These are phyloP conservation scores for Dryas iulia DNA, from an alignment of 1,140 invertebrate genomes.

Conservation along the genomic window DNA sequence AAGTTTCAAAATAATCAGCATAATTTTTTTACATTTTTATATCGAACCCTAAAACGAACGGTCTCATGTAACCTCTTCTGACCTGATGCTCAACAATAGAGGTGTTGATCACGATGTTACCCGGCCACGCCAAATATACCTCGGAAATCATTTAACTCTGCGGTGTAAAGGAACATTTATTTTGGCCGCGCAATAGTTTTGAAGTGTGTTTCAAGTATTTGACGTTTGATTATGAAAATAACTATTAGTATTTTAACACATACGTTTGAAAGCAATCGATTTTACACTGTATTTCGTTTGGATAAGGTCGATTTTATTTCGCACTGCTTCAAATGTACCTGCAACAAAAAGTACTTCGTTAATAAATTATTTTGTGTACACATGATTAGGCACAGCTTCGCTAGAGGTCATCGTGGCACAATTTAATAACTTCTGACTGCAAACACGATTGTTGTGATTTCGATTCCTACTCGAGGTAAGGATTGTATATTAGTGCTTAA, in stretches of 20 bases:
- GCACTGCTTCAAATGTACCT: slow-evolving; percentile 12
- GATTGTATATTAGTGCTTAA: no score
- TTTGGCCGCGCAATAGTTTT: slow-evolving; percentile 32
- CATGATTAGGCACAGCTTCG: neutral
- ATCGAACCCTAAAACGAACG: slow-evolving; percentile 20
- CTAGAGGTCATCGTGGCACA: no score
- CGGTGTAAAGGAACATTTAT: slow-evolving; percentile 4
- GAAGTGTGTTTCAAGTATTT: slow-evolving; percentile 33
- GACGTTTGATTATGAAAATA: slow-evolving; percentile 18
- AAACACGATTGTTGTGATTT: no score
- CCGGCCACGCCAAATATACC: slow-evolving; percentile 21
- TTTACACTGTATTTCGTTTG: neutral
- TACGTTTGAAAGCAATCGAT: neutral
- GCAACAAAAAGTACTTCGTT: slow-evolving; percentile 1
- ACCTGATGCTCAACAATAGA: slow-evolving; percentile 36
- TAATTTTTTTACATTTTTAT: no score
- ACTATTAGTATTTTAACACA: slow-evolving; percentile 9
- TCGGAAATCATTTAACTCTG: neutral
- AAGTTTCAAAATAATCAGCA: no score
- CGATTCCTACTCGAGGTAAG: no score
- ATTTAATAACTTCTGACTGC: no score
- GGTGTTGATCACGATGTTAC: slow-evolving; percentile 30
- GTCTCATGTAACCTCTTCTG: slow-evolving; percentile 8
- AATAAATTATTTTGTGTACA: neutral
- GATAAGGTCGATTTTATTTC: slow-evolving; percentile 4